Conservation (phyloP, 2,888 invertebrate genomes). For the Ormyrus pomaceus region DNA sequence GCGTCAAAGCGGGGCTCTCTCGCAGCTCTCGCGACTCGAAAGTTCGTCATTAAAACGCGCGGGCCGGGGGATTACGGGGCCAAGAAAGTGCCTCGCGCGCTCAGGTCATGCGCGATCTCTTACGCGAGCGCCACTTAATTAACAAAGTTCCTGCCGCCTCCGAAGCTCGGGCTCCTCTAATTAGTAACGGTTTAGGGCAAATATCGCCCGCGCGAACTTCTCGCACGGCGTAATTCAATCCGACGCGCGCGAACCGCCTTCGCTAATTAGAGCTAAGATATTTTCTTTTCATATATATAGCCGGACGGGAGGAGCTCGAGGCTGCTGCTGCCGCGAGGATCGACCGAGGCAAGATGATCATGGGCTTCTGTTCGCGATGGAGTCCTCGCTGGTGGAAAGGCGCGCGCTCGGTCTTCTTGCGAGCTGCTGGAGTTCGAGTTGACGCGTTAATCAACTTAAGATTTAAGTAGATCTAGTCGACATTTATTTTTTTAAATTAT, state of each 20-base stretch:
- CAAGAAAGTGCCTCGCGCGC: slow-evolving; percentile 39
- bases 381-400: no score
- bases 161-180: slow-evolving; percentile 41
- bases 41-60: slow-evolving; percentile 40
- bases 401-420: no score
- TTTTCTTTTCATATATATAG: background rate
- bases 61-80: slow-evolving; percentile 6
- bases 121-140: slow-evolving; percentile 50
- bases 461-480: background rate
- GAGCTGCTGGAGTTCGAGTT: background rate
- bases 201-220: slow-evolving; percentile 10
- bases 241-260: background rate
- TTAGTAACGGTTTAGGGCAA: slow-evolving; percentile 50
- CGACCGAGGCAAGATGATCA: no score
- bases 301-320: no score
- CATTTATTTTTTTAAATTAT: no score
- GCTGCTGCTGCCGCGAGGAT: no score
- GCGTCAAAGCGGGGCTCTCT: background rate
- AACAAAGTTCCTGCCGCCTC: slow-evolving; percentile 46
- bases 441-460: background rate
- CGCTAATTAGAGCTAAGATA: slow-evolving; percentile 46
- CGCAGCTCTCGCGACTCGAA: background rate
- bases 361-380: no score
- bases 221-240: slow-evolving; percentile 33
- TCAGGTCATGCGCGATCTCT: slow-evolving; percentile 33